phyloP scores from a whole-genome alignment of 2,113 vertebrate genomes.

The Sorex araneus region DNA sequence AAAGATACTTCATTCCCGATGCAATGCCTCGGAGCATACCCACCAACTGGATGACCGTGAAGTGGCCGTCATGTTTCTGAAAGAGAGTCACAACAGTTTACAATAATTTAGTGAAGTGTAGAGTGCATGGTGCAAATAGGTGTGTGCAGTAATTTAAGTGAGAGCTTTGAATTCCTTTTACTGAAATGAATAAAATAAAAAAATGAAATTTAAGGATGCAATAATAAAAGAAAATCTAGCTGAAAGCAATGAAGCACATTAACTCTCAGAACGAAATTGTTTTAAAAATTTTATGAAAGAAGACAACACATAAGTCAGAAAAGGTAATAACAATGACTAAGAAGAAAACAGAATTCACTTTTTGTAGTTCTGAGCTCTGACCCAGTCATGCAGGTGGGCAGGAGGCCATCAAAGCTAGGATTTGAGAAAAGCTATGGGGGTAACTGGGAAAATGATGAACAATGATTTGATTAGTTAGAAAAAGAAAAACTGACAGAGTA shows the following conservation, averaged over 20 bases:
- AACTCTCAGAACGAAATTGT: constrained; percentile 18
- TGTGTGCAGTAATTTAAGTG: too few species aligned
- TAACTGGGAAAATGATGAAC: neutral
- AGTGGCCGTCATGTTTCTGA: constrained; percentile 97
- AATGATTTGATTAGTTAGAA: neutral
- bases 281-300: constrained; percentile 11
- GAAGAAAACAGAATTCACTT: constrained; percentile 6
- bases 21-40: constrained; percentile 97
- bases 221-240: neutral
- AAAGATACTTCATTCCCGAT: constrained; percentile 93
- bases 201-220: neutral
- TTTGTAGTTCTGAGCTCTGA: neutral
- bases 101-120: neutral
- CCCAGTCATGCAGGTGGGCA: neutral
- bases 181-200: neutral
- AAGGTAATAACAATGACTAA: neutral
- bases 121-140: neutral
- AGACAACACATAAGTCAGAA: constrained; percentile 7
- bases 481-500: neutral
- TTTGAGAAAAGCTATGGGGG: neutral
- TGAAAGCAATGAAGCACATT: neutral
- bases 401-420: neutral
- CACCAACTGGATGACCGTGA: constrained; percentile 97
- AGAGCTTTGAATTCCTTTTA: neutral
- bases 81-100: constrained; percentile 71